phyloP scores from a whole-genome alignment of 2,797 vertebrate species.

The Vultur gryphus region DNA sequence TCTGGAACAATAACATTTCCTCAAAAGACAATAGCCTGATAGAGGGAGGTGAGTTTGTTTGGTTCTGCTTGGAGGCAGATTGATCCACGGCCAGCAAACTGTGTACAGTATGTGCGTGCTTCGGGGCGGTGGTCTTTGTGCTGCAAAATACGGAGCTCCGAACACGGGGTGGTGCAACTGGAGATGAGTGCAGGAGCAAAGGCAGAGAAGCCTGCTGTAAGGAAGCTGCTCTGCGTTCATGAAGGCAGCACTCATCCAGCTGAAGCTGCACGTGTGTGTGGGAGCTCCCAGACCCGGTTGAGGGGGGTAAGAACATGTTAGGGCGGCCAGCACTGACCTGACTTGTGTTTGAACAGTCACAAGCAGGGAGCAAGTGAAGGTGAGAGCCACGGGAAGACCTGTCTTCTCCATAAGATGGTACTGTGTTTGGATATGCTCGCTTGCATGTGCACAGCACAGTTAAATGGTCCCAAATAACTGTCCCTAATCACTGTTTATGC shows the following conservation, averaged over 20 bases:
- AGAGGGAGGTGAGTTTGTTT: background rate
- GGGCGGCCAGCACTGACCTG: background rate
- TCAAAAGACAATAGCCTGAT: background rate
- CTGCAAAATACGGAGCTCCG: background rate
- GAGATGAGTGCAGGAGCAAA: background rate
- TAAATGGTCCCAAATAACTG: background rate
- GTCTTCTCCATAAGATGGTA: background rate
- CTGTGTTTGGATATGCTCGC: background rate
- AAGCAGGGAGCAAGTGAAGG: background rate
- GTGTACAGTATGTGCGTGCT: no score
- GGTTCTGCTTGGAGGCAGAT: background rate
- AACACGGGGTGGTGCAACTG: background rate
- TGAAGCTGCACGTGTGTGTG: rapidly evolving
- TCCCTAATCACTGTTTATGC: background rate
- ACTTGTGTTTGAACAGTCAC: background rate
- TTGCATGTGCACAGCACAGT: background rate
- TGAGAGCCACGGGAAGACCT: background rate
- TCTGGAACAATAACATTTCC: background rate
- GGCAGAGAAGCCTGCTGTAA: background rate
- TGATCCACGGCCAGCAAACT: background rate
- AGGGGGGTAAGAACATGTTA: background rate
- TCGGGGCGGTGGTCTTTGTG: background rate
- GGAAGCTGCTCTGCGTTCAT: background rate
- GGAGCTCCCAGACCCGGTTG: background rate
- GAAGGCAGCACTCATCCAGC: background rate